phyloP scores from a whole-genome alignment of 2,888 invertebrate genomes.

The Papilio elwesi region DNA sequence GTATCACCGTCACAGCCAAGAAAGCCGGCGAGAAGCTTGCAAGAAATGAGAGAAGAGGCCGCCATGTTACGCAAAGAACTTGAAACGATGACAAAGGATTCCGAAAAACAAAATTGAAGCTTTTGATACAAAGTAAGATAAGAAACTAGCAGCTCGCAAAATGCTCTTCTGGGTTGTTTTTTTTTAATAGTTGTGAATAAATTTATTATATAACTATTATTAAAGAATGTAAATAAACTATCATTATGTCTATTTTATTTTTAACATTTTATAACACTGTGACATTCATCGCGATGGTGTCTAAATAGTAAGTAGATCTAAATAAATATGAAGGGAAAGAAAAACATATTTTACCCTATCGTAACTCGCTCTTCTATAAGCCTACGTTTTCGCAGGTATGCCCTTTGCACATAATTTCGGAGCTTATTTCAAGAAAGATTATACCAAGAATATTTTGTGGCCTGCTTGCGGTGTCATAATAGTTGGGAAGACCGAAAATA shows the following conservation, averaged over 20 bases:
- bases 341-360: too few species aligned
- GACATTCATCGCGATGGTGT: too few species aligned
- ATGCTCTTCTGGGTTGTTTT: too few species aligned
- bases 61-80: conserved; percentile 67
- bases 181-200: background rate
- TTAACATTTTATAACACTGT: background rate
- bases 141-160: background rate
- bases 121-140: background rate
- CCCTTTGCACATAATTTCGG: too few species aligned
- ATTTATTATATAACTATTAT: background rate
- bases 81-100: conserved; percentile 49
- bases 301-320: too few species aligned
- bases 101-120: conserved; percentile 1
- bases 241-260: background rate
- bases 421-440: too few species aligned
- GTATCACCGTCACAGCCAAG: conserved; percentile 69
- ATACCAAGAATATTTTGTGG: too few species aligned
- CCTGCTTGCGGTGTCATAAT: too few species aligned
- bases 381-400: too few species aligned
- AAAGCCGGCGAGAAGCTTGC: conserved; percentile 75
- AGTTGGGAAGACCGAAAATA: too few species aligned
- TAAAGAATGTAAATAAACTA: conserved; percentile 13
- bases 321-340: too few species aligned
- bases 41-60: conserved; percentile 87
- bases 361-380: too few species aligned